These are phyloP conservation scores for Saccopteryx bilineata DNA, from an alignment of 2,113 vertebrate genomes.

Conservation along the genomic window DNA sequence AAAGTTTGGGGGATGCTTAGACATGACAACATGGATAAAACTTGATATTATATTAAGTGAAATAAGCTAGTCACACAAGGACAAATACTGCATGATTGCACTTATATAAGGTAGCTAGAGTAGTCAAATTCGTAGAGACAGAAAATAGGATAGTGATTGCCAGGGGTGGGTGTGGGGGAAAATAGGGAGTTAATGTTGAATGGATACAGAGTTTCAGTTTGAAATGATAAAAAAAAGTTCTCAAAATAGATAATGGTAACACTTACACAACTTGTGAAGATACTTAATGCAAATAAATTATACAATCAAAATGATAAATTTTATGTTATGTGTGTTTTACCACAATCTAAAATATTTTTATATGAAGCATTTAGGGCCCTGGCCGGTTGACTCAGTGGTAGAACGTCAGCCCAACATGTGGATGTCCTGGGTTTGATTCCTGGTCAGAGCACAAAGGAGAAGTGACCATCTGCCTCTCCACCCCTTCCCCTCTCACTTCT, in stretches of 20 bases:
- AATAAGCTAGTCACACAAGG: not conserved
- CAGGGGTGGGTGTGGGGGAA: not conserved
- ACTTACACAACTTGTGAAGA: not conserved
- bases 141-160: not conserved
- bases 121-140: not conserved
- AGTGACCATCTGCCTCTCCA: no score
- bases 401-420: no score
- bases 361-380: not conserved
- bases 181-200: not conserved
- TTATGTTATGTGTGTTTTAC: not conserved
- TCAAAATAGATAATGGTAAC: not conserved
- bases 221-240: no score
- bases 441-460: no score
- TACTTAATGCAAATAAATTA: not conserved
- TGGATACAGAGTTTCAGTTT: not conserved
- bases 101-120: no score
- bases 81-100: not conserved
- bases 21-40: not conserved
- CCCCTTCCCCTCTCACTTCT: no score
- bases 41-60: not conserved
- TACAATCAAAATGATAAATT: not conserved
- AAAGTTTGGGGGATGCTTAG: not conserved
- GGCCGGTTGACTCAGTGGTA: no score
- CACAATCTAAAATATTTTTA: not conserved
- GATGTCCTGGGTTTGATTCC: no score